A percentile compares a stretch with the other conserved stretches of the same genome.
phyloP scores from a whole-genome alignment of 1,140 invertebrate species.

The Wasmannia auropunctata region DNA sequence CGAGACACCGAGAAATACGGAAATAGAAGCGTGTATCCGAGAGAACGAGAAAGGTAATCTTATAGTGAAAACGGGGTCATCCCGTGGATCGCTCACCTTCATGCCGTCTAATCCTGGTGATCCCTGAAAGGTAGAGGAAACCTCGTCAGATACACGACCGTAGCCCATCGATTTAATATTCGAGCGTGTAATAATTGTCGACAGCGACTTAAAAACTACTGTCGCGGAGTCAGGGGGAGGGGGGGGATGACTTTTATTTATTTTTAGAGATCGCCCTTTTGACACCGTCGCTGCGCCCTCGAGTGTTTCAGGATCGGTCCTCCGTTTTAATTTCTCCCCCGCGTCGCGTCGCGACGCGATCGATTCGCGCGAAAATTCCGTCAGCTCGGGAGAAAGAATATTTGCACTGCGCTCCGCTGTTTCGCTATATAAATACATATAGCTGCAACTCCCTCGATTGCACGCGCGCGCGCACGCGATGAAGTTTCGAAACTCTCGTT shows the following conservation, averaged over 20 bases:
- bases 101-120: conserved; percentile 89
- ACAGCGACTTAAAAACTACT: conserved; percentile 57
- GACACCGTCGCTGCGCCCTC: conserved; percentile 49
- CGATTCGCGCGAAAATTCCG: not conserved
- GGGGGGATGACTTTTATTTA: conserved; percentile 50
- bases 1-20: conserved; percentile 9
- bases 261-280: conserved; percentile 58
- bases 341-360: not conserved
- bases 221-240: not conserved
- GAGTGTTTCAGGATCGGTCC: conserved; percentile 38
- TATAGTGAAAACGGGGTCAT: conserved; percentile 72
- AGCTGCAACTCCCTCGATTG: not conserved
- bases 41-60: conserved; percentile 21
- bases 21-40: conserved; percentile 44
- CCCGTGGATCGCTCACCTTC: conserved; percentile 86
- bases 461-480: not conserved
- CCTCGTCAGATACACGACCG: conserved; percentile 80
- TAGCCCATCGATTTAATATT: conserved; percentile 63
- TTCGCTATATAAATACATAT: conserved; percentile 9
- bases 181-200: conserved; percentile 60
- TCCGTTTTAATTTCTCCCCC: conserved; percentile 19
- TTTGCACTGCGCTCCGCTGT: conserved; percentile 34
- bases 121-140: conserved; percentile 87
- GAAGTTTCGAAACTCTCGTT: conserved; percentile 40
- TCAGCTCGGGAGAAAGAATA: conserved; percentile 20